Evolutionary conservation across 2,113 vertebrate genomes (phyloP).

Genomic region (Colinus virginianus): DNA sequence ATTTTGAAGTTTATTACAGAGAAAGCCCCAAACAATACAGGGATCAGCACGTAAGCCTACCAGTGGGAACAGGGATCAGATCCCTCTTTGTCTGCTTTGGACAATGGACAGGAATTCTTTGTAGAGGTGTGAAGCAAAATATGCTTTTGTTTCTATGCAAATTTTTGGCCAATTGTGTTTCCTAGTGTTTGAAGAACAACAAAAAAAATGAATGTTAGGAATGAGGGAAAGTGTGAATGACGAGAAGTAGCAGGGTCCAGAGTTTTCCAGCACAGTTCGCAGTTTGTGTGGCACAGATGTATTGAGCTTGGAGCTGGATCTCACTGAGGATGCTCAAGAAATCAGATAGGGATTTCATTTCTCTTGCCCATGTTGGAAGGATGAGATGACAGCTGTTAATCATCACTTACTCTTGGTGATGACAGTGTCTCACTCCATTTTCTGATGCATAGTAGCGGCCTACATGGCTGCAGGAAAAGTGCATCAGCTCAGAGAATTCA

Average conservation of each 20-base stretch:
- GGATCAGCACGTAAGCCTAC: background rate
- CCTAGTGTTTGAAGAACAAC: background rate
- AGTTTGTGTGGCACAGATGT: background rate
- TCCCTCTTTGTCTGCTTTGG: background rate
- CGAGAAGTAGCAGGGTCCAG: background rate
- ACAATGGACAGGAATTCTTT: background rate
- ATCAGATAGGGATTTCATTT: background rate
- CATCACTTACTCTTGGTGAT: background rate
- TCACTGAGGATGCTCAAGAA: background rate
- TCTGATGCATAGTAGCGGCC: too few relatives aligned
- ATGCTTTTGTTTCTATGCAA: background rate
- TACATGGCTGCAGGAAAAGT: background rate
- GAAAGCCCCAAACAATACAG: background rate
- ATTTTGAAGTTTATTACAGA: background rate
- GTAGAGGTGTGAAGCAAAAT: background rate
- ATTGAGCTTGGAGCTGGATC: background rate
- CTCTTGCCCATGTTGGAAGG: background rate
- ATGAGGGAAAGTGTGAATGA: background rate
- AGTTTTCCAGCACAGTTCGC: background rate
- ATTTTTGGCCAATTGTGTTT: background rate
- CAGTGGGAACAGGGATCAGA: rapidly evolving
- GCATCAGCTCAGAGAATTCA: background rate
- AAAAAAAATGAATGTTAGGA: background rate
- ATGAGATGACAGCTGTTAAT: background rate
- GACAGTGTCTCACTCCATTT: background rate